phyloP scores from a whole-genome alignment of 2,888 invertebrate genomes.

The Rhagium mordax region DNA sequence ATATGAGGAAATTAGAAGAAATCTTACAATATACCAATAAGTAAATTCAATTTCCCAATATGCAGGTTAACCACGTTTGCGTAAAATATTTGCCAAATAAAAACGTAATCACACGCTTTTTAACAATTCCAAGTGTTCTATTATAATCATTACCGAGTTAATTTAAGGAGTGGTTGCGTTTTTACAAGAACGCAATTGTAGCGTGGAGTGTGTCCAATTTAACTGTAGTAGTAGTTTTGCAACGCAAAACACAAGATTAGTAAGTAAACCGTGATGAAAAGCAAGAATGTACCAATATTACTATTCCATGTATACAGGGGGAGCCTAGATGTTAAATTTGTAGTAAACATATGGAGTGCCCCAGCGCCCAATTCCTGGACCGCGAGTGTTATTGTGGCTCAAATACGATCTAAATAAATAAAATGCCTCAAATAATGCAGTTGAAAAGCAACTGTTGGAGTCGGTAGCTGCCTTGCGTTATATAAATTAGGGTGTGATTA shows the following conservation, averaged over 20 bases:
- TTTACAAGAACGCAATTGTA: not conserved
- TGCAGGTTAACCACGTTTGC: conserved; percentile 4
- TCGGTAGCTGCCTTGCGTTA: no score
- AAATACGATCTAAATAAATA: no score
- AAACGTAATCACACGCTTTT: not conserved
- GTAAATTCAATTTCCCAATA: not conserved
- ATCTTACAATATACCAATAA: not conserved
- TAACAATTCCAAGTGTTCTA: not conserved
- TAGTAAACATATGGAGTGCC: no score
- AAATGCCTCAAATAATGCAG: no score
- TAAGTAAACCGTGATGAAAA: not conserved
- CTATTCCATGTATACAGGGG: no score
- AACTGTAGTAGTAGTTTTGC: not conserved
- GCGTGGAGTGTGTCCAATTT: not conserved
- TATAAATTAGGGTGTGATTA: no score
- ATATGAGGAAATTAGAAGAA: not conserved
- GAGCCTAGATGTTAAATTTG: no score
- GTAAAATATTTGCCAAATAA: conserved; percentile 1
- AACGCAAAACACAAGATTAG: no score
- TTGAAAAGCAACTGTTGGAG: no score
- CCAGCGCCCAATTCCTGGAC: no score
- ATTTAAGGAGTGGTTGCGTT: not conserved
- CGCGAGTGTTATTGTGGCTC: no score
- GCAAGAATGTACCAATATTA: not conserved
- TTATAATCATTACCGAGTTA: not conserved